Conservation (phyloP, 2,888 invertebrate genomes). For the Augochlorella aurata region DNA sequence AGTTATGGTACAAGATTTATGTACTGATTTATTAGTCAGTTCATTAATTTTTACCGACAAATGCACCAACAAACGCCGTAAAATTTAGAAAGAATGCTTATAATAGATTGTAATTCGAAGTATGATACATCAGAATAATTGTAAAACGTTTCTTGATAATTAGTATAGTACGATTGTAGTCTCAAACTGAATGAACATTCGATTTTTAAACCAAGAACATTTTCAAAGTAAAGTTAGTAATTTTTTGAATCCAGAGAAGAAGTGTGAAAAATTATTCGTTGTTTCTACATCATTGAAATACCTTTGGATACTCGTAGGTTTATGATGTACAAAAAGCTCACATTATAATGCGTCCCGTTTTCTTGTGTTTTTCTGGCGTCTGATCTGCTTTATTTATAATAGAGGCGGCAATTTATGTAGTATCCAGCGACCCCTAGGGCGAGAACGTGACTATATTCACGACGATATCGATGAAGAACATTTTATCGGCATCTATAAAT, state of each 20-base stretch:
- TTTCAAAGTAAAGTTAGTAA: neutral
- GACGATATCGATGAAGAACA: conserved; percentile 3
- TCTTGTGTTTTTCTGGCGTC: neutral
- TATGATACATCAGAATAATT: too few relatives aligned
- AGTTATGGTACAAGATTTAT: too few relatives aligned
- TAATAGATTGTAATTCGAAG: too few relatives aligned
- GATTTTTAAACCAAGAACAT: neutral
- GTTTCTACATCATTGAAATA: neutral
- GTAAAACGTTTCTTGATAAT: too few relatives aligned
- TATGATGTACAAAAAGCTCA: neutral
- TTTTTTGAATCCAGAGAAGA: neutral
- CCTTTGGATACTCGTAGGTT: neutral
- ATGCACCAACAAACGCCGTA: too few relatives aligned
- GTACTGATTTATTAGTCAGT: too few relatives aligned
- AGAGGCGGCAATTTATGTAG: conserved; percentile 8
- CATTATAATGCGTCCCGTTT: neutral
- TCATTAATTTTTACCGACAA: too few relatives aligned
- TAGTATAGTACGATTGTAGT: neutral
- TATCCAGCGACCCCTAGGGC: neutral
- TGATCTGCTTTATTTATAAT: conserved; percentile 2
- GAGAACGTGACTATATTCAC: conserved; percentile 12
- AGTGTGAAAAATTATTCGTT: neutral
- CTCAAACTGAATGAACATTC: neutral
- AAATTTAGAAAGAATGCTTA: too few relatives aligned
- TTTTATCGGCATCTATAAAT: conserved; percentile 15